Evolutionary conservation across 2,888 invertebrate genomes (phyloP), one percentile per base, ranked within the genome.

Genomic region (Eupithecia dodoneata): DNA sequence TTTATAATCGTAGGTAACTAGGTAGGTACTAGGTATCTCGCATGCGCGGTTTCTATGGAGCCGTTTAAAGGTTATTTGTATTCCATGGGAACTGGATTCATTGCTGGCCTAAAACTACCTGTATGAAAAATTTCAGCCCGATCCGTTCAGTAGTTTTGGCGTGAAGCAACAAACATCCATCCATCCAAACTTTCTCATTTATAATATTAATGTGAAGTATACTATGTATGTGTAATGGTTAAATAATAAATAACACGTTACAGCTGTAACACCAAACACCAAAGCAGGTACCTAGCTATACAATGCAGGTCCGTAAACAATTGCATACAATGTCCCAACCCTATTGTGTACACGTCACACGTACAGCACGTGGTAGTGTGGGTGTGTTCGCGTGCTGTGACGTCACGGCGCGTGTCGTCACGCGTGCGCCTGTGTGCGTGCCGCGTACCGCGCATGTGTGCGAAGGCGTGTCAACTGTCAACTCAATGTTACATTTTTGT

Each of bases 401-500:
- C 94, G 94, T 94, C 94, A 94, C 90, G 79, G 71, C 79, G 80
- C 84, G 86, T 89, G 87, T 90, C 91, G 91, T 91, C 92, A 92
- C 88, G 84, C 83, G 79, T 77, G 69, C 77, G 73, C 74, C 71
- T 83, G 90, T 90, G 90, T 86, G 85, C 82, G 86, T 84, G 86
- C 86, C 84, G 79, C 81, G 81, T 76, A 76, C 79, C 69, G 80
- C 76, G 76, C 18, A 80, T 83, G 90, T 90, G 90, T 87, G 88
- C 82, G 88, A 81, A 87, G 87, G 85, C 87, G 87, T 89, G 89
- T 90, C 91, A 79, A 83, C 83, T 86, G 83, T 85, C 87, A 89
- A 88, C 89, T 89, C 93, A 92, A 93, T 92, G 94, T 92, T 94
- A 94, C 92, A 94, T 93, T 94, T 94, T 94, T 93, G 92, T 94